Evolutionary conservation across 2,797 vertebrate genomes (phyloP).

Genomic region (Cottoperca gobio): DNA sequence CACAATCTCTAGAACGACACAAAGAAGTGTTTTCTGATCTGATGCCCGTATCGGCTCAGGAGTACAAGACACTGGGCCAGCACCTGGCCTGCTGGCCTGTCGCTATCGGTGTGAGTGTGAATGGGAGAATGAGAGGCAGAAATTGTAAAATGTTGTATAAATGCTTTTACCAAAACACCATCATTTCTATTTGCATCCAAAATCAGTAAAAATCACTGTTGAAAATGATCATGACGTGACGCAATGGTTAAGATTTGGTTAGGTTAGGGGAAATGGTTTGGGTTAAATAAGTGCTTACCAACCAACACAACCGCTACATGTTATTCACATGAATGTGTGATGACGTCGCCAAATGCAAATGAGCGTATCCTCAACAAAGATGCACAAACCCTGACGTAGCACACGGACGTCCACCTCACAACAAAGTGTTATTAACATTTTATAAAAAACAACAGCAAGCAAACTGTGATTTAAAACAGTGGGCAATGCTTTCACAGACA

Average conservation of each 20-base stretch:
- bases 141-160: background rate
- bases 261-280: too few relatives aligned
- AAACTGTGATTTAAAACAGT: background rate
- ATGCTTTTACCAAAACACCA: slow-evolving; percentile 2
- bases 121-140: background rate
- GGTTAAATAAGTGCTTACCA: too few relatives aligned
- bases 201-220: background rate
- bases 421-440: background rate
- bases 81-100: background rate
- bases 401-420: background rate
- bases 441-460: background rate
- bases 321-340: too few relatives aligned
- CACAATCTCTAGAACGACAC: background rate
- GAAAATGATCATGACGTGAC: background rate
- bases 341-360: too few relatives aligned
- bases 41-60: background rate
- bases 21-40: background rate
- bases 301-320: too few relatives aligned
- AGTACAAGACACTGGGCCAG: background rate
- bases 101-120: background rate
- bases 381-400: background rate
- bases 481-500: background rate
- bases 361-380: background rate
- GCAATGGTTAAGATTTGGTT: too few relatives aligned
- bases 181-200: background rate